Conservation (phyloP, 2,797 vertebrate genomes). For the Notolabrus celidotus region DNA sequence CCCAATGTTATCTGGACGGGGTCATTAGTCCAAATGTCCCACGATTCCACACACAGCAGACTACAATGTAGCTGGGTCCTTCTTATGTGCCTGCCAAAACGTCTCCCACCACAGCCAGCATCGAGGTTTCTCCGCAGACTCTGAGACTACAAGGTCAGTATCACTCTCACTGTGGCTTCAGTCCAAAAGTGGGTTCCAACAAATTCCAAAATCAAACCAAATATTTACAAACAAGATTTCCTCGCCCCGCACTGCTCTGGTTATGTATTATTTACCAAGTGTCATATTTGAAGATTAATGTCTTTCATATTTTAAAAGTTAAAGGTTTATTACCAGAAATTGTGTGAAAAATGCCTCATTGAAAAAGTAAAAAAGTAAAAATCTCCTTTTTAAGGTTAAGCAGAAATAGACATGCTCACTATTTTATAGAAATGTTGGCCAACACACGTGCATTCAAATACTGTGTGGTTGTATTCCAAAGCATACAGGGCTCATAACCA, state of each 20-base stretch:
- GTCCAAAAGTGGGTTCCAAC: conserved; percentile 53
- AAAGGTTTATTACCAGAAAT: too few species aligned
- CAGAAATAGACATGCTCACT: conserved; percentile 1
- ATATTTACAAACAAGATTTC: conserved; percentile 73
- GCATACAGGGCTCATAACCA: conserved; percentile 3
- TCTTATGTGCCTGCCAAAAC: conserved; percentile 48
- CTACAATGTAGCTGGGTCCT: conserved; percentile 25
- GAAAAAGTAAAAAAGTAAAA: conserved; percentile 8
- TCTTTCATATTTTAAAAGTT: too few species aligned
- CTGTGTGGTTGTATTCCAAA: conserved; percentile 19
- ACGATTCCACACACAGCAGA: conserved; percentile 37
- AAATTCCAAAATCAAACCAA: conserved; percentile 69
- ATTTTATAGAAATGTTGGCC: conserved; percentile 25
- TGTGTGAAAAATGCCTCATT: conserved; percentile 1
- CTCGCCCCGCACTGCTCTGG: conserved; percentile 21
- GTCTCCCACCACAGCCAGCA: conserved; percentile 56
- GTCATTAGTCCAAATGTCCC: conserved; percentile 28
- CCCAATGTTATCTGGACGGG: conserved; percentile 32
- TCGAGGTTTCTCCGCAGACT: conserved; percentile 43
- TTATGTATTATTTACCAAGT: conserved; percentile 32
- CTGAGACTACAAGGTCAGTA: conserved; percentile 56
- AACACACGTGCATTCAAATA: conserved; percentile 8
- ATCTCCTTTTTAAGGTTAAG: neutral
- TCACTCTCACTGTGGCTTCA: conserved; percentile 35
- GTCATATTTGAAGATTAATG: neutral